Base-by-base conservation (phyloP, 2,888 invertebrate genomes). In the Osmoderma eremita region DNA sequence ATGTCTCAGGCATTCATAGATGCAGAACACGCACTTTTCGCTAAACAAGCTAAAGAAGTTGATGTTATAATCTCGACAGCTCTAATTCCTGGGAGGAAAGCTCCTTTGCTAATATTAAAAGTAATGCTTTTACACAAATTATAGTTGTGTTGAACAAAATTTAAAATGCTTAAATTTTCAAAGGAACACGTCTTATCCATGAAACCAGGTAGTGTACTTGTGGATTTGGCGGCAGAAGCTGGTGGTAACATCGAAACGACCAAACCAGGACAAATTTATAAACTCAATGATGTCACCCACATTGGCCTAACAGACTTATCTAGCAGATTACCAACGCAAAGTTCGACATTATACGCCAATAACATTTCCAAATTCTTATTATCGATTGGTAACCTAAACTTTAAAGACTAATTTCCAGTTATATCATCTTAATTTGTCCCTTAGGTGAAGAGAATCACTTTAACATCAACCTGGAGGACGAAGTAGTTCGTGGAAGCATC, bases 51-150 rank as follows among this genome's bases (percentile, higher is more conserved):
- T 51, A 89, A 89, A 77, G 92, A 92, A 67, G 91, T 94, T 0
- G 95, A 95, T 77, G 89, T 95, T 41, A 87, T 95, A 72, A 94
- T 95, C 76, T 89, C 91, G n/a, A 95, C 95, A 0, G 95, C 95
- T 3, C 86, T 95, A 12, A 94, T 95, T 74, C 95, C 95, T 12
- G 95, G 94, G 53, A 93, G 91, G 80, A 90, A 87, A 56, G 95
- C 95, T 0, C 95, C 95, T 0, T 75, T 90, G 62, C 87, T 95
- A 12, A 90, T 95, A 73, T 84, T 91, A 64, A 92, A 91, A 87
- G 93, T 92, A 78, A 22, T 3, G 17, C 24, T n/a, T n/a, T n/a
- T n/a, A n/a, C n/a, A n/a, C n/a, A 13, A 30, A 56, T 30, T 3
- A 1, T 30, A 17, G n/a, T 12, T 24, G n/a, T 3, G 12, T 49